Base-by-base conservation (phyloP, 2,113 vertebrate species). In the Petrocephalus microphthalmus region DNA sequence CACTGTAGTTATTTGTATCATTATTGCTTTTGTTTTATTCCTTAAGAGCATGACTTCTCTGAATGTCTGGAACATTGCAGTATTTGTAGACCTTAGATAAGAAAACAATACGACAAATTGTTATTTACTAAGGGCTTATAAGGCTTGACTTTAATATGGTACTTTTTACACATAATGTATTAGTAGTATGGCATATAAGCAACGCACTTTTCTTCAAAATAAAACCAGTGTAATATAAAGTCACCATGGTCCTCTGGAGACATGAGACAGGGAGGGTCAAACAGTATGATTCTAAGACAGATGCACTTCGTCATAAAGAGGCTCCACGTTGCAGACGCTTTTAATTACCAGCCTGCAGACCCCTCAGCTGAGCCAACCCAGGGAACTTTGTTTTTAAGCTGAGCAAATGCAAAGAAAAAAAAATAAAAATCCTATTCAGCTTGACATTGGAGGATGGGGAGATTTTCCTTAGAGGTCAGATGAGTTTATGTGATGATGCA, bases 1-100 rank as follows among this genome's bases (percentile, higher is more conserved):
- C 90, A 90, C 81, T 89, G 89, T 93, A 92, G 92, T 37, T 91
- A 93, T 78, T 93, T 94, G 91, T 93, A 91, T 93, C 92, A 17
- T 93, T 93, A 88, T 92, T 92, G 87, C 86, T 90, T 88, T 91
- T 84, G 82, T 88, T 90, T 64, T 88, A 52, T 84, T 84, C 82
- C 22, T 51, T 11, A 84, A 78, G 71, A 78, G 71, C 71, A 42
- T 42, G 71, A 78, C 17, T 78, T 78, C 33, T 84, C 20, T 84
- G 82, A 84, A 52, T 49, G 82, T 25, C 25, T 52, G 82, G 82
- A 49, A 49, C 22, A 49, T 52, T 25, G 45, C 45, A 10, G 47
- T 84, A 51, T 52, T 84, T 84, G 82, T 22, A 84, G 47, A 25
- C 20, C 11, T 84, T 29, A 22, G 82, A 52, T 84, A 84, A n/a